A percentile compares a stretch with the other conserved stretches of the same genome.
These are phyloP conservation scores for Ochropacha duplaris DNA, from an alignment of 2,888 invertebrate species.

Conservation along the genomic window DNA sequence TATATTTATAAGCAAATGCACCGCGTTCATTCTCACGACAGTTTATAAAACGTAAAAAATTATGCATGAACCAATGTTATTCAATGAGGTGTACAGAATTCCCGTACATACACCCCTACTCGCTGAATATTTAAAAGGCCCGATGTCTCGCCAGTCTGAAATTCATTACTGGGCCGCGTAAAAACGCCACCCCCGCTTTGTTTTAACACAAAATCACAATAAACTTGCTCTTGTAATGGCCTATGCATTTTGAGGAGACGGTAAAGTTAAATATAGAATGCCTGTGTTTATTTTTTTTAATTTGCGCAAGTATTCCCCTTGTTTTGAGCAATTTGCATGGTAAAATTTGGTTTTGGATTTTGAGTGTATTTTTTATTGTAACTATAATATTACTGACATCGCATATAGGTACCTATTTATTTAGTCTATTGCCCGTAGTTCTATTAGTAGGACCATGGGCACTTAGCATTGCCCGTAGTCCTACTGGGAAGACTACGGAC, in stretches of 20 bases:
- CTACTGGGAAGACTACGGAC: no score
- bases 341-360: background rate
- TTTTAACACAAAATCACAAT: conserved; percentile 80
- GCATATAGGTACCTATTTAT: no score
- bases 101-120: conserved; percentile 49
- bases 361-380: background rate
- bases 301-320: conserved; percentile 20
- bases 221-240: conserved; percentile 72
- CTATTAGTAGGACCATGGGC: no score
- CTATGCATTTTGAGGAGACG: conserved; percentile 67
- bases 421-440: no score
- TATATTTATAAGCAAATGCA: background rate
- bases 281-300: conserved; percentile 56
- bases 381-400: no score
- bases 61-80: conserved; percentile 79
- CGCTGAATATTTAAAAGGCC: conserved; percentile 69
- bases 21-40: conserved; percentile 32
- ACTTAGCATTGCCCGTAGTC: no score
- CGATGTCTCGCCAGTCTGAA: conserved; percentile 62
- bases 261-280: conserved; percentile 28
- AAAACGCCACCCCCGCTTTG: conserved; percentile 71
- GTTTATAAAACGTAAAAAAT: conserved; percentile 58
- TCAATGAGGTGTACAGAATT: conserved; percentile 75
- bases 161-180: conserved; percentile 71
- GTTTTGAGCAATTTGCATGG: background rate